These are phyloP conservation scores for Rhabdomys pumilio DNA, from an alignment of 2,797 vertebrate genomes.

Conservation along the genomic window DNA sequence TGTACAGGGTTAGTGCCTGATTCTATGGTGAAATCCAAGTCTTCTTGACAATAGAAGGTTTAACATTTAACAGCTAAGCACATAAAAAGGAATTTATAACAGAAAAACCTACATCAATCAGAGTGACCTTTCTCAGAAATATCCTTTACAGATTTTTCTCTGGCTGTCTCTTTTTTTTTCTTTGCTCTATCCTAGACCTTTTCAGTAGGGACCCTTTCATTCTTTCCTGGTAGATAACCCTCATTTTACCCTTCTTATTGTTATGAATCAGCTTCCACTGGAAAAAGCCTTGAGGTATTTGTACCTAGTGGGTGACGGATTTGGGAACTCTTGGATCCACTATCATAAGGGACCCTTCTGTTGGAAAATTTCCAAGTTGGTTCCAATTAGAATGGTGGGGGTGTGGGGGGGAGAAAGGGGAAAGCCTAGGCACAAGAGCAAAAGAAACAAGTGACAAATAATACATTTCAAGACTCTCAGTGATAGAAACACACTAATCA, in stretches of 20 bases:
- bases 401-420: background rate
- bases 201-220: slow-evolving; percentile 60
- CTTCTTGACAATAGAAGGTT: slow-evolving; percentile 73
- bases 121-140: slow-evolving; percentile 85
- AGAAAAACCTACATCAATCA: slow-evolving; percentile 80
- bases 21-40: slow-evolving; percentile 81
- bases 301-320: slow-evolving; percentile 42
- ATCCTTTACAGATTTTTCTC: slow-evolving; percentile 83
- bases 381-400: background rate
- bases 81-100: slow-evolving; percentile 82
- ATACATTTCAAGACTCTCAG: background rate
- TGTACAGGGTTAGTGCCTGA: slow-evolving; percentile 72
- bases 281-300: slow-evolving; percentile 70
- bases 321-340: background rate
- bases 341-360: background rate
- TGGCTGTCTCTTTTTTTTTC: slow-evolving; percentile 75
- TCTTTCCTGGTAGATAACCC: slow-evolving; percentile 65
- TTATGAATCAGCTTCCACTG: slow-evolving; percentile 46
- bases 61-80: slow-evolving; percentile 84
- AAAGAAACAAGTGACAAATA: slow-evolving; percentile 14
- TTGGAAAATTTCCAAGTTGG: background rate
- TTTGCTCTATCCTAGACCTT: slow-evolving; percentile 63
- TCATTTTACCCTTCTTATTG: slow-evolving; percentile 64
- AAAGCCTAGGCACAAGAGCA: background rate
- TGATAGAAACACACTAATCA: background rate